Evolutionary conservation across 2,113 vertebrate genomes (phyloP).

Genomic region (Columba livia): DNA sequence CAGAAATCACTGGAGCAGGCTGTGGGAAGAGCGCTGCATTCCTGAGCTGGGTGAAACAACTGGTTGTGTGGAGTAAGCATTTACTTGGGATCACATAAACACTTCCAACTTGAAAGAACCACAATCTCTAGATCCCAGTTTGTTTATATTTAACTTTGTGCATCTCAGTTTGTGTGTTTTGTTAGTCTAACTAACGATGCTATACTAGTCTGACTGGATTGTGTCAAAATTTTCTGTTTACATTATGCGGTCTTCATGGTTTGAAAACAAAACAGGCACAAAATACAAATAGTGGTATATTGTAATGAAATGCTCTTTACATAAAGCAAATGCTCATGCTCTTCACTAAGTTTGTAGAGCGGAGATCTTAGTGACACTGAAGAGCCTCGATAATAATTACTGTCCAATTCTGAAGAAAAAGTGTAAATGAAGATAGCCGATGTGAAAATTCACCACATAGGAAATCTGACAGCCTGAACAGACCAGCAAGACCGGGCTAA

Average conservation of each 20-base stretch:
- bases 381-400: not conserved
- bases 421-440: not conserved
- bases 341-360: not conserved
- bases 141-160: slow-evolving; percentile 35
- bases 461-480: not conserved
- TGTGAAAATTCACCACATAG: not conserved
- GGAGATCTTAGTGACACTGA: not conserved
- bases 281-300: not conserved
- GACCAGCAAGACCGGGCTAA: not conserved
- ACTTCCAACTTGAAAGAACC: slow-evolving; percentile 14
- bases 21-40: not conserved
- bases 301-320: not conserved
- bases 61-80: not conserved
- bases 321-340: not conserved
- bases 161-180: not conserved
- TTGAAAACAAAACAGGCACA: not conserved
- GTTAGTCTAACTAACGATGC: slow-evolving; percentile 17
- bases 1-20: not conserved
- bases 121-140: not conserved
- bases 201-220: slow-evolving; percentile 35
- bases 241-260: not conserved
- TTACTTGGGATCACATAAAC: slow-evolving; percentile 5
- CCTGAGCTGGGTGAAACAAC: slow-evolving; percentile 31
- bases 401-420: not conserved
- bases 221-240: not conserved